phyloP scores from a whole-genome alignment of 2,113 vertebrate species.

The Climacteris rufus region DNA sequence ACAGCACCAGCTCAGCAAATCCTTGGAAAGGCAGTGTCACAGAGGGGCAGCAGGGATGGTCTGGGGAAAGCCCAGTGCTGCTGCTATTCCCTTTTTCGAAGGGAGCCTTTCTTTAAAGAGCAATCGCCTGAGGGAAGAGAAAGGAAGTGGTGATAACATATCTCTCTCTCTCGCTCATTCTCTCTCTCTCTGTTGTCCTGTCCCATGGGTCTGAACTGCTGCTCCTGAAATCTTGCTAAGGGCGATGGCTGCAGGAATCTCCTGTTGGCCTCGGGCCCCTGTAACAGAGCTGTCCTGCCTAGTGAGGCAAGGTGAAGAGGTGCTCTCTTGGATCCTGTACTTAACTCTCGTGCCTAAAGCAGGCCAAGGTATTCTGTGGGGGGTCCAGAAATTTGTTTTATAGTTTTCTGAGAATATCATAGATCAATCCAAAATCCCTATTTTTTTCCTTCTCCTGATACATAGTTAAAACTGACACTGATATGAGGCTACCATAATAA shows the following conservation, averaged over 20 bases:
- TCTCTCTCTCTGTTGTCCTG: neutral
- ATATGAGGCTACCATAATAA: neutral
- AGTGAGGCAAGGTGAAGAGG: accelerated
- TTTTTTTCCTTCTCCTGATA: neutral
- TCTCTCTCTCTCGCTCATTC: neutral
- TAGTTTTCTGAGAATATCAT: neutral
- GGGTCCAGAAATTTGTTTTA: neutral
- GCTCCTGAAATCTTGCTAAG: neutral
- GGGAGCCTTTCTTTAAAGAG: neutral
- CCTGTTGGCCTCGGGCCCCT: accelerated
- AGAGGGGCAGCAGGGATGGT: accelerated
- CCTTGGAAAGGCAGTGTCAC: neutral
- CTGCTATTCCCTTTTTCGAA: neutral
- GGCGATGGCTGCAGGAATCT: neutral
- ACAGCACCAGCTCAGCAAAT: accelerated
- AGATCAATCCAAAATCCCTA: neutral
- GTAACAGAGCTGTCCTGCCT: accelerated
- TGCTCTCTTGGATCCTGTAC: accelerated
- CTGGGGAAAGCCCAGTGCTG: accelerated
- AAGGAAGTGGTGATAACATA: neutral
- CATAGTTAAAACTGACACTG: neutral
- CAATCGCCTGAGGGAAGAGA: neutral
- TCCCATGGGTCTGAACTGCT: neutral
- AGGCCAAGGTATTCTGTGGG: neutral
- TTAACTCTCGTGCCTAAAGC: neutral